A percentile compares a stretch with the other conserved stretches of the same genome.
phyloP scores from a whole-genome alignment of 2,797 vertebrate species.

The Diceros bicornis region DNA sequence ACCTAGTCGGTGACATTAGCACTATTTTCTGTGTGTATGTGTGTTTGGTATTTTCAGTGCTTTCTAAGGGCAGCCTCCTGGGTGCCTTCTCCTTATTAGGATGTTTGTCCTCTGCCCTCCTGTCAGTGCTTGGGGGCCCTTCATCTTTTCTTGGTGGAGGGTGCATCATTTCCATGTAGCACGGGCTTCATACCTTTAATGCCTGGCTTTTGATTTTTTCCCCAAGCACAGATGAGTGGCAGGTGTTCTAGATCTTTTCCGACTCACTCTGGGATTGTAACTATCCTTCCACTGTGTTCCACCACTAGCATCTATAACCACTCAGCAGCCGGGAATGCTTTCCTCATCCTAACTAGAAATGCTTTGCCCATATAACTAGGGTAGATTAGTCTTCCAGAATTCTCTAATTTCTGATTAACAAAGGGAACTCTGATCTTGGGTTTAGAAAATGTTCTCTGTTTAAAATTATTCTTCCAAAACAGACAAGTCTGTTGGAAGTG shows the following conservation, averaged over 20 bases:
- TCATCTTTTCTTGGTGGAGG: background rate
- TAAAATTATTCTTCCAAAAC: constrained; percentile 23
- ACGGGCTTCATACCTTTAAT: constrained; percentile 33
- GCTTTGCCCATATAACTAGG: background rate
- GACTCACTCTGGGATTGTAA: background rate
- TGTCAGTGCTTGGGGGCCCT: background rate
- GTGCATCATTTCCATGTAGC: background rate
- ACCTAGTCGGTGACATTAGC: no score
- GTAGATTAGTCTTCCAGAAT: background rate
- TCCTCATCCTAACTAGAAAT: background rate
- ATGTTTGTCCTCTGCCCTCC: background rate
- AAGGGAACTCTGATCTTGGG: background rate
- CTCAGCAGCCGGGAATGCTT: background rate
- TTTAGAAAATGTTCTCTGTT: background rate
- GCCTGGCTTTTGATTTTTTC: background rate
- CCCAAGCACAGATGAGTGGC: constrained; percentile 44
- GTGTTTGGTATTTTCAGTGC: background rate
- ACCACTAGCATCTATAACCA: background rate
- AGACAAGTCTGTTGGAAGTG: background rate
- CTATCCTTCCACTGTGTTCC: background rate
- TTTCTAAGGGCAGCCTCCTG: background rate
- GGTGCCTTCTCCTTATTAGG: background rate
- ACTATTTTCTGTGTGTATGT: background rate
- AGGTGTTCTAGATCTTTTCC: constrained; percentile 55
- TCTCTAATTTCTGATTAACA: background rate